Conservation (phyloP, 1,140 invertebrate genomes). For the Neodiprion fabricii region DNA sequence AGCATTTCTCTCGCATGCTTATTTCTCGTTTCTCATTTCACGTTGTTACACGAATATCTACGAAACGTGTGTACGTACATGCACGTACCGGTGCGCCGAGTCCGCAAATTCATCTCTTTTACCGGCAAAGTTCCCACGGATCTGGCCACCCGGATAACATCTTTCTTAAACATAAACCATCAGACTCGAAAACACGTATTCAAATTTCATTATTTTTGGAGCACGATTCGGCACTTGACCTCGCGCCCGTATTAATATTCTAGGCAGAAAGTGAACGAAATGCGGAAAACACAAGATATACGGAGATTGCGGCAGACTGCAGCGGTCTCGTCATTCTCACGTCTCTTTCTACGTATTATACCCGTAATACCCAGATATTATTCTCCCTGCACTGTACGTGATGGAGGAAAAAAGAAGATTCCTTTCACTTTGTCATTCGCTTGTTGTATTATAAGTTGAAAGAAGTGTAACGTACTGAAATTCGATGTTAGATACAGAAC, state of each 20-base stretch:
- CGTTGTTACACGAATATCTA: not conserved
- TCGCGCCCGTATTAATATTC: constrained; percentile 4
- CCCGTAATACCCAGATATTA: not conserved
- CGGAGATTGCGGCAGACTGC: no score
- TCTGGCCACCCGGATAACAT: constrained; percentile 1
- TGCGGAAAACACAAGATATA: not conserved
- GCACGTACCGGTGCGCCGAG: not conserved
- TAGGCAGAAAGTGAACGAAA: not conserved
- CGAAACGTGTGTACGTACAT: no score
- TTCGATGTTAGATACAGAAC: not conserved
- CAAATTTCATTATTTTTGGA: constrained; percentile 8
- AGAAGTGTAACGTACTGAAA: not conserved
- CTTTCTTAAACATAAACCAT: constrained; percentile 1
- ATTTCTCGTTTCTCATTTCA: not conserved
- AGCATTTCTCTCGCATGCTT: not conserved
- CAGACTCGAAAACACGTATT: not conserved
- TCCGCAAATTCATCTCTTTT: constrained; percentile 1
- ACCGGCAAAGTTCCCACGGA: not conserved
- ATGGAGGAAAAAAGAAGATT: not conserved
- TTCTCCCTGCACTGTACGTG: not conserved
- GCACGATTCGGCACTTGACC: constrained; percentile 4
- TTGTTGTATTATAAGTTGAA: not conserved
- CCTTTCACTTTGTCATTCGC: not conserved
- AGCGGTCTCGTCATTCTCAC: not conserved
- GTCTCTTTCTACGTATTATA: not conserved